phyloP scores from a whole-genome alignment of 2,888 invertebrate species.

The Leucoma salicis region DNA sequence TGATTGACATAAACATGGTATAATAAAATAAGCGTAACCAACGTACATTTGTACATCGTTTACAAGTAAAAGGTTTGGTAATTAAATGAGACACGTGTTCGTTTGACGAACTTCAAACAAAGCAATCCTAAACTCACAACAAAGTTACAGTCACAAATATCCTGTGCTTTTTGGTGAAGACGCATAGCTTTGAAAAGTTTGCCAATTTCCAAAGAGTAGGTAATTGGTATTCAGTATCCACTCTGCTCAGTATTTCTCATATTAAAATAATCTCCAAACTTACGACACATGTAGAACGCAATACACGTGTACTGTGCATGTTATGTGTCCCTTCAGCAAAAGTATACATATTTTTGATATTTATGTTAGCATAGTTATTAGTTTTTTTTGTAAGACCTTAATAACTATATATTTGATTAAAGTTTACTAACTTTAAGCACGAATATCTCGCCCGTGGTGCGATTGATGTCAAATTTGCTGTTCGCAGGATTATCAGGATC shows the following conservation, averaged over 20 bases:
- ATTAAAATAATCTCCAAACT: slow-evolving; percentile 50
- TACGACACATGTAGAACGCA: slow-evolving; percentile 55
- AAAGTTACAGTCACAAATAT: slow-evolving; percentile 26
- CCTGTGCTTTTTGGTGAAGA: slow-evolving; percentile 17
- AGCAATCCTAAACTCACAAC: slow-evolving; percentile 28
- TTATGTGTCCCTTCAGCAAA: no score
- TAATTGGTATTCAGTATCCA: slow-evolving; percentile 49
- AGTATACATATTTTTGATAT: slow-evolving; percentile 41
- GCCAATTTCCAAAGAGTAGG: slow-evolving; percentile 30
- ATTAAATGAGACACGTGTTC: slow-evolving; percentile 28
- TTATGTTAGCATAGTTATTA: no score
- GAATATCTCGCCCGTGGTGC: slow-evolving; percentile 97
- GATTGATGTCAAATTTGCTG: slow-evolving; percentile 98
- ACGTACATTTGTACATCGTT: slow-evolving; percentile 16
- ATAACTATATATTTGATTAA: slow-evolving; percentile 7
- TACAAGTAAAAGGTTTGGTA: slow-evolving; percentile 27
- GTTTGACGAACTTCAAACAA: slow-evolving; percentile 26
- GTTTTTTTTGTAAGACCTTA: not conserved
- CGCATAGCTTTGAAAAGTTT: slow-evolving; percentile 23
- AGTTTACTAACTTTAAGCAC: slow-evolving; percentile 90
- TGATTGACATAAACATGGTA: not conserved
- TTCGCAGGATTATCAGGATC: slow-evolving; percentile 97
- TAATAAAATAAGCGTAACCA: not conserved
- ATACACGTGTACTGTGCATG: slow-evolving; percentile 56
- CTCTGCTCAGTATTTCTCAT: slow-evolving; percentile 44